Evolutionary conservation across 2,797 vertebrate species (phyloP), one percentile per base, ranked within the genome.

Genomic region (Hylomyscus alleni): DNA sequence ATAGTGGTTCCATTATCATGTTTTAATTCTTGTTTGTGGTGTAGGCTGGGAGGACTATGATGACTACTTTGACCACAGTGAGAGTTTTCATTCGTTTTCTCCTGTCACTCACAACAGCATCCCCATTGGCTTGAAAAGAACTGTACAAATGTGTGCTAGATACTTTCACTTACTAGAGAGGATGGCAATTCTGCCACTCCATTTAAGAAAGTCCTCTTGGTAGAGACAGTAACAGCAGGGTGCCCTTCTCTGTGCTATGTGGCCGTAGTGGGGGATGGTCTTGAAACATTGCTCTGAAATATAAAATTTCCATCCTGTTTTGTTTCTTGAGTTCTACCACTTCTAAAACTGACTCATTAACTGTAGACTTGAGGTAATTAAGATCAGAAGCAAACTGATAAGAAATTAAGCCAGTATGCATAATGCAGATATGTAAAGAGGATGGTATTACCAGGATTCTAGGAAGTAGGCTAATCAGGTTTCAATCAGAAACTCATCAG

Each of bases 401-500:
- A 97, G 92, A 95, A 85, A 97, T 90, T 84, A 95, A 94, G 88
- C 90, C 95, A 91, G 60, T 87, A 91, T 91, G 89, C 88, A 95
- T 97, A 96, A 97, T 83, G 89, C 54, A 87, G 0, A 1, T 37
- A 44, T 90, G 65, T 96, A 96, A 76, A 19, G 1, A 91, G 85
- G 89, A 93, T 69, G 92, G 73, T 15, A 52, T 85, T 97, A 82
- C 58, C 50, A 81, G 54, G 62, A 83, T 85, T 97, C 17, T 22
- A 76, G 93, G 44, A 91, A 97, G 67, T 37, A 95, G 58, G 34
- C n/a, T 97, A 96, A 96, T 97, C 83, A 95, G 69, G 76, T 93
- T 96, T 96, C 96, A 88, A 95, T 97, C 95, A 94, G 95, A 80
- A 97, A 97, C 93, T 93, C 85, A 92, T 96, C 47, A 91, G 94